Evolutionary conservation across 37 sponge, comb jelly and placozoan species (phyloP), one percentile per base, ranked within the genome.

Genomic region (Halichondria panicea): DNA sequence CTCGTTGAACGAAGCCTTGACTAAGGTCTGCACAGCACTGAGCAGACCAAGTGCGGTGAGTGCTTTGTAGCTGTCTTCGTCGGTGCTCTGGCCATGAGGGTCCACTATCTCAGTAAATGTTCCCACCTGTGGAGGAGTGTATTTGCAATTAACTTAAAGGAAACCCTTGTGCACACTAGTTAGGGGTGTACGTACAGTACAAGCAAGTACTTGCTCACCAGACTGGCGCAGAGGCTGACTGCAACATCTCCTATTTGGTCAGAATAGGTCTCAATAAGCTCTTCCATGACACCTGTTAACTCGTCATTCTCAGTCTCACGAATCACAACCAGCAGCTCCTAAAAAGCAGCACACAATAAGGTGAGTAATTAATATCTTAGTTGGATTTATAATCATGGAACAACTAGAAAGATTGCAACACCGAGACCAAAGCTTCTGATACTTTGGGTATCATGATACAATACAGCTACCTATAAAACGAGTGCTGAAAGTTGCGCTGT

Each of bases 301-400:
- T 97, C 98, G 57, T 97, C 98, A 43, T 94, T 94, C 88, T 97
- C 95, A 22, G 95, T 97, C 87, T 97, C 95, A 27, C 64, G 81
- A 40, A 96, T 90, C 50, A 93, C 84, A 42, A 75, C 75, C 50
- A 96, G 80, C 57, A 96, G 81, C 76, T 93, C 89, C 79, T 67
- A 70, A 42, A 25, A 4, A 70, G 15, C 54, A 70, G 44, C 24
- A 70, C 18, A n/a, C 7, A 15, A 46, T 15, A 45, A 5, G 53
- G 71, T 18, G 43, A n/a, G n/a, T n/a, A n/a, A n/a, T n/a, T n/a
- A n/a, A n/a, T n/a, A n/a, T n/a, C n/a, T n/a, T 71, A 34, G 0
- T 48, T 1, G 25, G 21, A 71, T 6, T 11, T 2, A 45, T 4
- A 65, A 4, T 9, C 4, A 3, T 30, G 5, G 4, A 8, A 25